These are phyloP conservation scores for Capitulum mitella DNA, from an alignment of 2,888 invertebrate genomes.

Conservation along the genomic window DNA sequence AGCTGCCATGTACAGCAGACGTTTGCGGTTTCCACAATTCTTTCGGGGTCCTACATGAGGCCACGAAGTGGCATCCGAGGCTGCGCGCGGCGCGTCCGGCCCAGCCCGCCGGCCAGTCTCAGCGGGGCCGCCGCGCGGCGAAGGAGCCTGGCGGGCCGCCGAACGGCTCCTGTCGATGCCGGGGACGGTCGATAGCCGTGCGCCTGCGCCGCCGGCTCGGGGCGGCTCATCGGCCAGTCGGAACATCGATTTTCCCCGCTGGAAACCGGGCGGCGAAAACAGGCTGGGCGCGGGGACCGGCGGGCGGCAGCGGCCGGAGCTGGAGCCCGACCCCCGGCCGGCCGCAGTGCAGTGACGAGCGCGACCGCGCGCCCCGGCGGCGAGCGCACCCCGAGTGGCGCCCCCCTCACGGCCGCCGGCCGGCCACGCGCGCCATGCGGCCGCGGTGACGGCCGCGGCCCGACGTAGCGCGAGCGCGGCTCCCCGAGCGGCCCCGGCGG, in stretches of 20 bases:
- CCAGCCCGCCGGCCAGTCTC: no score
- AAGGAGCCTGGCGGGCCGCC: not conserved
- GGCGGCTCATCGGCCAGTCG: not conserved
- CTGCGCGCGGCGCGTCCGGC: no score
- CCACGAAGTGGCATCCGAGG: no score
- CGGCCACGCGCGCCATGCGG: not conserved
- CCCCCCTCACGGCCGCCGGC: no score
- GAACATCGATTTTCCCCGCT: not conserved
- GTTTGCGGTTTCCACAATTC: no score
- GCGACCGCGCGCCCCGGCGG: no score
- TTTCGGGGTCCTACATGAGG: no score
- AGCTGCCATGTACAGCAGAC: no score
- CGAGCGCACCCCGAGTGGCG: not conserved
- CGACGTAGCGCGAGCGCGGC: no score
- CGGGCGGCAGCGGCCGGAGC: not conserved
- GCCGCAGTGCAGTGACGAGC: no score
- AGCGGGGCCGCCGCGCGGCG: not conserved
- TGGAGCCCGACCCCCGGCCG: not conserved
- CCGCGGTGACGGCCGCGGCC: not conserved
- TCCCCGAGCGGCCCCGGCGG: no score
- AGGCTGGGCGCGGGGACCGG: not conserved
- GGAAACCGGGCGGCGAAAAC: not conserved
- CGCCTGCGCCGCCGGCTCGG: not conserved
- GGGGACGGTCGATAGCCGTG: not conserved
- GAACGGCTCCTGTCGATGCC: not conserved